Percentiles rank a stretch among this genome's conserved stretches.
phyloP scores from a whole-genome alignment of 1,140 invertebrate species.

The Lordiphosa mommai region DNA sequence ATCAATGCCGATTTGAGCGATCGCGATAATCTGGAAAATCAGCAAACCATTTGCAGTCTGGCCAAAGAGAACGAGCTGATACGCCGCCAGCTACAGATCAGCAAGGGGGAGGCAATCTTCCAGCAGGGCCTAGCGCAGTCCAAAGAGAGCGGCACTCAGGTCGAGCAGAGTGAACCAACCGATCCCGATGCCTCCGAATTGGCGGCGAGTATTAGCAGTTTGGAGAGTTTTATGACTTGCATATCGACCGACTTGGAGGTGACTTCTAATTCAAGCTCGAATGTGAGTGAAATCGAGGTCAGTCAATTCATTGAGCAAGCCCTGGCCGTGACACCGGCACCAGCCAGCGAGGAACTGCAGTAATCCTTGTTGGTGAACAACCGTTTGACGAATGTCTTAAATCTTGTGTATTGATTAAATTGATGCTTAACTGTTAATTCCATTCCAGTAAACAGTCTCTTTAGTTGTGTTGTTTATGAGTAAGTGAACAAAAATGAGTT shows the following conservation, averaged over 20 bases:
- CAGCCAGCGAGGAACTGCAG: neutral
- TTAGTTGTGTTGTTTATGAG: too few species aligned
- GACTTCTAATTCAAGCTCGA: neutral
- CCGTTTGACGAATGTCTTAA: neutral
- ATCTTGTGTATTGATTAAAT: too few species aligned
- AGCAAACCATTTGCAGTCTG: slow-evolving; percentile 26
- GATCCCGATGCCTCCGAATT: neutral
- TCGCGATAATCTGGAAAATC: slow-evolving; percentile 17
- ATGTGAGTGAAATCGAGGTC: slow-evolving; percentile 13
- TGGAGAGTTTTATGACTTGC: slow-evolving; percentile 39
- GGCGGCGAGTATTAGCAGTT: slow-evolving; percentile 15
- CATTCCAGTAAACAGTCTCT: too few species aligned
- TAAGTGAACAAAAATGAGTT: too few species aligned
- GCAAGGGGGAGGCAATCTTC: slow-evolving; percentile 3
- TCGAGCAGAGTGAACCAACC: slow-evolving; percentile 1
- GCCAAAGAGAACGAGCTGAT: slow-evolving; percentile 36
- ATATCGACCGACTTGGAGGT: slow-evolving; percentile 16
- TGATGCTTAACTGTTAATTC: too few species aligned
- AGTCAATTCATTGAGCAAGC: slow-evolving; percentile 23
- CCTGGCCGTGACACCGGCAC: neutral
- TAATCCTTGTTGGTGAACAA: neutral
- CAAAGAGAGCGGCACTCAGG: slow-evolving; percentile 37
- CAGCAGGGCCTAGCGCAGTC: slow-evolving; percentile 7
- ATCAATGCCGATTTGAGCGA: slow-evolving; percentile 26
- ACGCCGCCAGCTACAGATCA: slow-evolving; percentile 48